Percentiles rank a stretch among this genome's conserved stretches.
Evolutionary conservation across 2,888 invertebrate genomes (phyloP).

Genomic region (Troilus luridus): DNA sequence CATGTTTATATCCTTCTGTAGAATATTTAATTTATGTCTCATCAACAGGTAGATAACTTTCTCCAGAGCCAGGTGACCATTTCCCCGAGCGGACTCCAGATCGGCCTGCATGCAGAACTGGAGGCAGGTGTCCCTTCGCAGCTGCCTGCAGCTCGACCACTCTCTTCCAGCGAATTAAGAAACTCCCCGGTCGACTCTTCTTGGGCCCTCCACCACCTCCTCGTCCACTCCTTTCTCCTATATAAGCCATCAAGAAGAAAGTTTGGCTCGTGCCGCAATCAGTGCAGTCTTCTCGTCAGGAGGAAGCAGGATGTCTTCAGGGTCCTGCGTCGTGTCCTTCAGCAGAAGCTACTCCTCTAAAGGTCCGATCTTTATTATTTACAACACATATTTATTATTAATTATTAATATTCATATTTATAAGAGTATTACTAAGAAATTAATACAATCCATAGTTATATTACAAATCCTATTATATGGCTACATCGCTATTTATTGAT

Average conservation of each 20-base stretch:
- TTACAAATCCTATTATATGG: no score
- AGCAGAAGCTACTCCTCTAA: no score
- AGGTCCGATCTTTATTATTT: background rate
- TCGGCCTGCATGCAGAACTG: background rate
- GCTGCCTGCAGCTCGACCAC: constrained; percentile 7
- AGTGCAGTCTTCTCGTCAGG: constrained; percentile 25
- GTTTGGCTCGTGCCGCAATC: constrained; percentile 49
- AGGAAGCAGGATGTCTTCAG: background rate
- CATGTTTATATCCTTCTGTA: background rate
- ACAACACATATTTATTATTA: no score
- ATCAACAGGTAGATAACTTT: background rate
- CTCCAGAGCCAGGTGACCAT: constrained; percentile 2
- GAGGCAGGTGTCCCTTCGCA: background rate
- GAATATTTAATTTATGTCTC: background rate
- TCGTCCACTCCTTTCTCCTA: background rate
- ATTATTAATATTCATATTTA: no score
- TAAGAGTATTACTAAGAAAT: no score
- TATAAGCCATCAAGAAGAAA: constrained; percentile 48
- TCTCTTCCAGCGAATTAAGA: background rate
- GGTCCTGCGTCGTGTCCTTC: background rate
- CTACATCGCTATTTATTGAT: no score
- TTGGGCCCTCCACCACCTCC: constrained; percentile 6
- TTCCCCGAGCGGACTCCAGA: background rate
- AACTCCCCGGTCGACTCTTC: constrained; percentile 24
- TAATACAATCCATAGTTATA: no score